Base-by-base conservation (phyloP, 2,888 invertebrate species). In the Malthinus flaveolus region DNA sequence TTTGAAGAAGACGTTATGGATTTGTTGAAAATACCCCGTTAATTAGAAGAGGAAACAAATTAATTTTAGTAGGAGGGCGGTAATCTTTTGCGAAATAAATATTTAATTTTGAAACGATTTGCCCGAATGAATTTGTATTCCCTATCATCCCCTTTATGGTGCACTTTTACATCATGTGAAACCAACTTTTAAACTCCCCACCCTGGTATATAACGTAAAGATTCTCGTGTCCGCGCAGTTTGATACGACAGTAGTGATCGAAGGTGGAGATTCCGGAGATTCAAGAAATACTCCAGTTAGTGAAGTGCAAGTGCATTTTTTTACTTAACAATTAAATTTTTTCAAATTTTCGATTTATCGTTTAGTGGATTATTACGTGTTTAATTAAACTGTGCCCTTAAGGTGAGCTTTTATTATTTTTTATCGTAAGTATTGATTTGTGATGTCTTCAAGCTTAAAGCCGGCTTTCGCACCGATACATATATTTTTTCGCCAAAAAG, bases 171-270 rank as follows among this genome's bases (percentile, higher is more conserved):
- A 52, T 45, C 49, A 35, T 60, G 66, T 66, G 46, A 66, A 56
- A 35, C 62, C 49, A 53, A 57, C 64, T 64, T 62, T 49, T 35
- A 45, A 45, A 45, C 56, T 65, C 65, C 65, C 65, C 65, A 63
- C 65, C 63, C 63, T 59, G 45, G 44, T 65, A 65, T 65, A 65
- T 56, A 65, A 65, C 49, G 44, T 15, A 10, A 37, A 33, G 55
- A 35, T 39, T 12, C 37, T 15, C 32, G 34, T 8, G 48, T 42
- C 39, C 35, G 51, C 45, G 54, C 49, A 57, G 57, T 51, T 57
- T 47, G 34, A 34, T 48, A 12, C 48, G 12, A 15, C 39, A 15
- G 23, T 9, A 42, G 39, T 42, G 39, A 7, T 15, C 39, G 39
- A 42, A 42, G 39, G 39, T 42, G 39, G 39, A 42, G 23, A 23